These are phyloP conservation scores for Noturus placidus DNA, from an alignment of 2,113 vertebrate genomes.

Conservation along the genomic window DNA sequence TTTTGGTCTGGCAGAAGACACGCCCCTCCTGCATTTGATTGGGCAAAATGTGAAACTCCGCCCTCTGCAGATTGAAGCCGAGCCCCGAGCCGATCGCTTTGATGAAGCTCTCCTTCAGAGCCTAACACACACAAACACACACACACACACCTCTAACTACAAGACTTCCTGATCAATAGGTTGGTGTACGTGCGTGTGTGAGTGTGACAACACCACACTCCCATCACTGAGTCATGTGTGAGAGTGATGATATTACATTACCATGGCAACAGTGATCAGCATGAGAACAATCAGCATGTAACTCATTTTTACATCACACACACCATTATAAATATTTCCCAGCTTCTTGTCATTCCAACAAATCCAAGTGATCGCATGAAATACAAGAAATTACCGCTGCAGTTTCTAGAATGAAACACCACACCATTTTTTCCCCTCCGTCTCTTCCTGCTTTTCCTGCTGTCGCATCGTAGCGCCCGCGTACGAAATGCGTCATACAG, in stretches of 20 bases:
- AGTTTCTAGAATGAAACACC: not conserved
- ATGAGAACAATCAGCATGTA: constrained; percentile 41
- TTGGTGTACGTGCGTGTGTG: not conserved
- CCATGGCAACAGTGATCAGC: constrained; percentile 53
- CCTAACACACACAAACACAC: constrained; percentile 65
- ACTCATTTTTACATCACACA: not conserved
- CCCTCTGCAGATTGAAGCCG: constrained; percentile 89
- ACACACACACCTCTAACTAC: not conserved
- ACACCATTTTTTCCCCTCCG: not conserved
- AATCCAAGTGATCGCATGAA: not conserved
- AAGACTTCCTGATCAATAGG: not conserved
- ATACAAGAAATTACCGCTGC: not conserved
- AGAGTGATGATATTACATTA: constrained; percentile 48
- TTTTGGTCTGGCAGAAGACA: constrained; percentile 80
- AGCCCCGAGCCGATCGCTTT: constrained; percentile 92
- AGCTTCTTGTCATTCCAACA: not conserved
- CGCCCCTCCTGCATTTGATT: constrained; percentile 73
- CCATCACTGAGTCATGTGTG: constrained; percentile 48
- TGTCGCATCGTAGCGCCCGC: not conserved
- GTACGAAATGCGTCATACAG: not conserved
- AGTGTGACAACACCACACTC: constrained; percentile 36
- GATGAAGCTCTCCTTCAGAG: constrained; percentile 96
- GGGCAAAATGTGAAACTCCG: constrained; percentile 84
- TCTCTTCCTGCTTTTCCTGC: not conserved
- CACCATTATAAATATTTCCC: not conserved